These are phyloP conservation scores for Limnephilus rhombicus DNA, from an alignment of 2,888 invertebrate genomes.

Conservation along the genomic window DNA sequence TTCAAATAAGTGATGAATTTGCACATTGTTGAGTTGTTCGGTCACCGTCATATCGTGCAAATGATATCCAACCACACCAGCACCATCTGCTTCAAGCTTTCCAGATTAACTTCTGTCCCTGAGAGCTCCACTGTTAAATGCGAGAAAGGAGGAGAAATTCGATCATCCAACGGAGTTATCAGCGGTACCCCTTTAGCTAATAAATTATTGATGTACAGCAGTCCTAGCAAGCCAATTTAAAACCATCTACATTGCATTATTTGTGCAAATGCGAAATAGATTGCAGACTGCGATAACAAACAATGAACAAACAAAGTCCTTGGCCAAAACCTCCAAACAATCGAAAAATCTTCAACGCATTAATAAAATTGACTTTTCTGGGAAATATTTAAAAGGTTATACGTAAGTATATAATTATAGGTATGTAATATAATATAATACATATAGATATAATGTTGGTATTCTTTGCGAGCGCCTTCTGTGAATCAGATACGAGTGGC, in stretches of 20 bases:
- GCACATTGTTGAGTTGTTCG: too few species aligned
- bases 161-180: neutral
- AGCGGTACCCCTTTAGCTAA: neutral
- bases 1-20: too few species aligned
- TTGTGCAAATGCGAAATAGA: neutral
- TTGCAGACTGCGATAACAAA: neutral
- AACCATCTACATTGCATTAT: neutral
- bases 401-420: neutral
- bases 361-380: neutral
- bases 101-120: too few species aligned
- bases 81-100: too few species aligned
- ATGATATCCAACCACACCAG: too few species aligned
- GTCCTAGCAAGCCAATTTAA: neutral
- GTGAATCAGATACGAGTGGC: neutral
- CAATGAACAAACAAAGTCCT: neutral
- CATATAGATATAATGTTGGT: neutral
- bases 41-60: too few species aligned
- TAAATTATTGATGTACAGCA: neutral
- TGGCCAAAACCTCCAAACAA: neutral
- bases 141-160: neutral
- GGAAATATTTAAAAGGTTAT: neutral
- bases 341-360: neutral
- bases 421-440: neutral
- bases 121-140: neutral
- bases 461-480: conserved; percentile 8